Base-by-base conservation (phyloP, 1,140 invertebrate species). In the Achroia grisella region DNA sequence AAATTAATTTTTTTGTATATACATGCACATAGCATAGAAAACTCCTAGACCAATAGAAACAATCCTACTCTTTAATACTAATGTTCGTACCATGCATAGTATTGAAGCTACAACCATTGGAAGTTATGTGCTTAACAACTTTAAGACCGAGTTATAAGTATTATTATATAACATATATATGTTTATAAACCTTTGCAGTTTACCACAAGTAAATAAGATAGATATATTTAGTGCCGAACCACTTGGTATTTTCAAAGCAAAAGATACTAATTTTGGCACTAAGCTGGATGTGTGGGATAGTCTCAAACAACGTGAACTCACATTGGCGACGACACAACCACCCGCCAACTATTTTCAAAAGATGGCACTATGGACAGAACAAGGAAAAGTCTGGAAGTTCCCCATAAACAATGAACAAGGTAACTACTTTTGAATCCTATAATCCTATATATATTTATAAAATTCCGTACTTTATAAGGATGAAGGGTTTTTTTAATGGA, bases 391-490 rank as follows among this genome's bases (percentile, higher is more conserved):
- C 6, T 99, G 98, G 98, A 91, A 93, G 41, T 99, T 98, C 79
- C 98, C 98, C 8, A 97, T 99, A 47, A 88, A 99, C 79, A 99
- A 99, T 89, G 97, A 99, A 87, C 93, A 95, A 90, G 97, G 95
- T 95, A 86, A 15, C 17, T 44, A 10, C 11, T 2, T 34, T 34
- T 34, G 32, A 1, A 12, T 34, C 14, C 4, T 34, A 12, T 12
- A 12, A 34, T 2, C n/a, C 14, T 14, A 11, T 40, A 14, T 1
- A 23, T 37, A 41, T 34, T 30, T 39, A 17, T 33, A 8, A 3
- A 8, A 37, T 0, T 13, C 10, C 8, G 11, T 10, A 30, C n/a
- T n/a, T n/a, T n/a, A n/a, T n/a, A n/a, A n/a, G n/a, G n/a, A n/a
- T n/a, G n/a, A n/a, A n/a, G n/a, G n/a, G n/a, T n/a, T n/a, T n/a